A percentile compares a stretch with the other conserved stretches of the same genome.
These are phyloP conservation scores for Sebastolobus alascanus DNA, from an alignment of 2,797 vertebrate species.

Conservation along the genomic window DNA sequence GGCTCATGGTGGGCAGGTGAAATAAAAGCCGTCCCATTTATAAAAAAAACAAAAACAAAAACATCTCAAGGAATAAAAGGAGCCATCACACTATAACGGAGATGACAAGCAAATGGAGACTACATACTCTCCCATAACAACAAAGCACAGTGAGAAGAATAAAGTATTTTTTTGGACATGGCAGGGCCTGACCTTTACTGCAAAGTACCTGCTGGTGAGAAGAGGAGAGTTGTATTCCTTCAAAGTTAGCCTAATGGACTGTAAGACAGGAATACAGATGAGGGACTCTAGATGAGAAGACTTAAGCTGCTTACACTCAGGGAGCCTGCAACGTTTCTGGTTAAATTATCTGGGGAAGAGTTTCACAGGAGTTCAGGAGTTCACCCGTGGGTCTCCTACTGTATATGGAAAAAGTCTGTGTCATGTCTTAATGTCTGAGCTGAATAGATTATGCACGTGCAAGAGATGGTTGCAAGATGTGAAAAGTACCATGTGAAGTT, in stretches of 20 bases:
- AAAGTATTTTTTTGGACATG: constrained; percentile 26
- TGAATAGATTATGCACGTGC: neutral
- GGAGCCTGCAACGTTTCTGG: neutral
- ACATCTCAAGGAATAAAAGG: constrained; percentile 29
- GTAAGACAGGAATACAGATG: constrained; percentile 48
- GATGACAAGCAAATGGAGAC: constrained; percentile 31
- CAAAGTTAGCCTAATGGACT: constrained; percentile 52
- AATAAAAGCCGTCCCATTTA: constrained; percentile 35
- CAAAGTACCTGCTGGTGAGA: constrained; percentile 27
- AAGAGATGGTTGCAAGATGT: neutral
- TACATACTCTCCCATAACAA: constrained; percentile 12
- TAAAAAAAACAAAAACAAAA: neutral
- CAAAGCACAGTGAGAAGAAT: constrained; percentile 28
- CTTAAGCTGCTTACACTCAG: constrained; percentile 29
- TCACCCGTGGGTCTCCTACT: neutral
- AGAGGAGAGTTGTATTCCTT: constrained; percentile 43
- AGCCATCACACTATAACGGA: constrained; percentile 14
- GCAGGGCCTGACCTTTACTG: constrained; percentile 38
- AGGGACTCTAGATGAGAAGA: constrained; percentile 29
- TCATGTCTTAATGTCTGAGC: neutral
- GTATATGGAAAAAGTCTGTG: neutral
- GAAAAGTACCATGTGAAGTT: neutral
- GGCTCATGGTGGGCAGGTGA: constrained; percentile 34
- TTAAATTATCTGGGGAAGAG: constrained; percentile 19
- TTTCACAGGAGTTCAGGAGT: constrained; percentile 2